Conservation (phyloP, 2,888 invertebrate species). For the Amphipoea oculea region DNA sequence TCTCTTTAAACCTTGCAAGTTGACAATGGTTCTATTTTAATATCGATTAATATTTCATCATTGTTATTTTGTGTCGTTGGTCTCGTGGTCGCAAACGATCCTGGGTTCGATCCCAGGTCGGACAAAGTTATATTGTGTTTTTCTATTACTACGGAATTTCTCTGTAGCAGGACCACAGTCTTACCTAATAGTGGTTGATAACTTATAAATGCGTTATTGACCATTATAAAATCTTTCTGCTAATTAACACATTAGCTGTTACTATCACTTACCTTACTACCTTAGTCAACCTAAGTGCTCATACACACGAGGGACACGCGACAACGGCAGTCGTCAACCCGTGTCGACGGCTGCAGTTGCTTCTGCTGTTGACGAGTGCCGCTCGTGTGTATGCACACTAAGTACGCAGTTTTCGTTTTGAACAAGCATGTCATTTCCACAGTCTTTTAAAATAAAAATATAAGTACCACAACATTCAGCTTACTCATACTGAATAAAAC, state of each 20-base stretch:
- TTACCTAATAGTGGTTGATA: background rate
- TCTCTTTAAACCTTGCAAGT: constrained; percentile 2
- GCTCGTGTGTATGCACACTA: too few species aligned
- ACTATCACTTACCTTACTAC: background rate
- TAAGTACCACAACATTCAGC: background rate
- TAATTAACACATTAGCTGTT: background rate
- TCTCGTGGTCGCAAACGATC: background rate
- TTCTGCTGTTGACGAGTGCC: too few species aligned
- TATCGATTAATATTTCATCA: background rate
- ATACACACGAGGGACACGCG: too few species aligned
- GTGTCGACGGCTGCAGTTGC: too few species aligned
- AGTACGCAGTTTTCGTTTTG: background rate
- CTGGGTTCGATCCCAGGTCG: background rate
- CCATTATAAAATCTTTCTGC: background rate
- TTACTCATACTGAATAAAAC: background rate
- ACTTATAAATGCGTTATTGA: background rate
- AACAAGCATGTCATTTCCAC: background rate
- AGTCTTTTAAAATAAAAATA: too few species aligned
- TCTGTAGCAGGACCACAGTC: background rate
- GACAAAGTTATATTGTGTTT: background rate
- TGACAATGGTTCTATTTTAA: background rate
- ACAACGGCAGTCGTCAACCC: too few species aligned
- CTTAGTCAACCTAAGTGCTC: background rate
- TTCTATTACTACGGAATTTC: background rate
- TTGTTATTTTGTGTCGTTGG: background rate